Conservation (phyloP, 2,888 invertebrate species). For the Drosophila gaucha region DNA sequence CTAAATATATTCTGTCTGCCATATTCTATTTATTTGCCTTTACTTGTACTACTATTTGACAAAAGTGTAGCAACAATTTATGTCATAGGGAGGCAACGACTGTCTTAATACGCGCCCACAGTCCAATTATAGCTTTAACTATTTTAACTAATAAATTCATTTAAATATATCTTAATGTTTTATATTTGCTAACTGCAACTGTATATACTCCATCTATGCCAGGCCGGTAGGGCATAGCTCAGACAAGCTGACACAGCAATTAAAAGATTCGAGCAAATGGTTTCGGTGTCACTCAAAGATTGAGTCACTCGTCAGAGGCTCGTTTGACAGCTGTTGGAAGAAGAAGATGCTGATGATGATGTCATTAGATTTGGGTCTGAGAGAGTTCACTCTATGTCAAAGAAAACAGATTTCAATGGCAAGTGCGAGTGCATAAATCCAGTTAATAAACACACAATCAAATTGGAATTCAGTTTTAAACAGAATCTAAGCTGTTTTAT, state of each 20-base stretch:
- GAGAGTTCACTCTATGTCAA: background rate
- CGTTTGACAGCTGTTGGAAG: conserved; percentile 43
- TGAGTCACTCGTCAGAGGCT: conserved; percentile 44
- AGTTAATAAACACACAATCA: background rate
- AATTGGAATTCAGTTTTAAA: background rate
- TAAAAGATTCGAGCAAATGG: conserved; percentile 52
- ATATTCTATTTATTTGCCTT: too few species aligned
- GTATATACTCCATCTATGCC: background rate
- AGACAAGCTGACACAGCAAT: conserved; percentile 46
- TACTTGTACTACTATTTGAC: too few species aligned
- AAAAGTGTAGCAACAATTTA: too few species aligned
- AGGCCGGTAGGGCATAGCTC: conserved; percentile 15
- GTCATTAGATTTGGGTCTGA: conserved; percentile 39
- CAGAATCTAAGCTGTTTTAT: background rate
- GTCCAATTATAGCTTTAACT: background rate
- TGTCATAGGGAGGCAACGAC: background rate
- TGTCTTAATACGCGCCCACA: background rate
- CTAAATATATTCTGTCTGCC: too few species aligned
- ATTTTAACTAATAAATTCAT: background rate
- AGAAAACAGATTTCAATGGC: background rate
- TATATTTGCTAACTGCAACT: background rate
- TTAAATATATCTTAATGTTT: background rate
- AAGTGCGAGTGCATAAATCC: background rate
- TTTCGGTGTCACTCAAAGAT: conserved; percentile 43
- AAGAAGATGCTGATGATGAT: conserved; percentile 16